Evolutionary conservation across 2,797 vertebrate genomes (phyloP).

Genomic region (Neopelma chrysocephalum): DNA sequence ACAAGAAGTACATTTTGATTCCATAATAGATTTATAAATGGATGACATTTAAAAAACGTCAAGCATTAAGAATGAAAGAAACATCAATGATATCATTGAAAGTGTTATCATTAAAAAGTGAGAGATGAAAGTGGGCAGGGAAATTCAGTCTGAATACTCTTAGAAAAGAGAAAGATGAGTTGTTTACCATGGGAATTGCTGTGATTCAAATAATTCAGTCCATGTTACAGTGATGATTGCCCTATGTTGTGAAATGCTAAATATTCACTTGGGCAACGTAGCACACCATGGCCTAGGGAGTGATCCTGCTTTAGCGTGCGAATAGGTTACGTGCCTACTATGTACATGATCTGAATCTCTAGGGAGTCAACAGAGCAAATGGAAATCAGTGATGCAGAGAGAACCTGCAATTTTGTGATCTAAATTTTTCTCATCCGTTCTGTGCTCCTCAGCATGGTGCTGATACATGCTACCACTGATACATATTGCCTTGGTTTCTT

Average conservation of each 20-base stretch:
- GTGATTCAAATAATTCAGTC: background rate
- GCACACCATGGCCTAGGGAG: background rate
- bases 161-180: background rate
- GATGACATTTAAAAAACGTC: background rate
- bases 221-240: background rate
- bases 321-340: background rate
- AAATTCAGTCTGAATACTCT: background rate
- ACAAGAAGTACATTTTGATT: background rate
- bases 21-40: background rate
- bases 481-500: background rate
- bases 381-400: slow-evolving; percentile 13
- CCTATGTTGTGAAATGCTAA: background rate
- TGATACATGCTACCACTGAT: background rate
- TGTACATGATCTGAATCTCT: background rate
- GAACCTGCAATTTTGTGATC: background rate
- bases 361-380: background rate
- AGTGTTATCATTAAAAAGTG: background rate
- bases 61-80: background rate
- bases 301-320: background rate
- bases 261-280: background rate
- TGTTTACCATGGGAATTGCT: background rate
- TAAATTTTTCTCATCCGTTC: background rate
- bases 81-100: background rate
- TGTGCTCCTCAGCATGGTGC: background rate
- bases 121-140: background rate